These are phyloP conservation scores for Tauraco hartlaubi DNA, from an alignment of 2,797 vertebrate genomes.

Conservation along the genomic window DNA sequence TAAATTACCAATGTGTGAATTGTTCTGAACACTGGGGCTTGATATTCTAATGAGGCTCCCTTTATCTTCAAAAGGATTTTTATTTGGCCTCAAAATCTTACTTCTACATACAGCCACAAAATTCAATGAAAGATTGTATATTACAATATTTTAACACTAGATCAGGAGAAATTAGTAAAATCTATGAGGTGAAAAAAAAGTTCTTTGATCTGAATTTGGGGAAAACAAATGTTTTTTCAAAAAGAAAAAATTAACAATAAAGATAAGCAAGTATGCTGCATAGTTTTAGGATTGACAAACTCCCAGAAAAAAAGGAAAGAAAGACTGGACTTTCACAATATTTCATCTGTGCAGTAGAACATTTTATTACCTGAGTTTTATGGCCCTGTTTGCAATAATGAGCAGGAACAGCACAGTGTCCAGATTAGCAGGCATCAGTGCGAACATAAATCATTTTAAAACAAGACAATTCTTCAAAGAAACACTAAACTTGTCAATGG, in stretches of 20 bases:
- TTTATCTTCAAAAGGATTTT: background rate
- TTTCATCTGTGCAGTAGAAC: background rate
- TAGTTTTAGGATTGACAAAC: background rate
- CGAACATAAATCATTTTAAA: conserved; percentile 17
- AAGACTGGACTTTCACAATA: background rate
- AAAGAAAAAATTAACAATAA: background rate
- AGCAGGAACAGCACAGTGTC: background rate
- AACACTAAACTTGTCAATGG: background rate
- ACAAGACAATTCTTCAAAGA: conserved; percentile 11
- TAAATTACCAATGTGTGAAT: background rate
- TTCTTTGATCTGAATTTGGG: background rate
- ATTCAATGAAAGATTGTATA: background rate
- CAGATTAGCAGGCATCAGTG: background rate
- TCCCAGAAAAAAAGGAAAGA: background rate
- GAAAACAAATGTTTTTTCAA: background rate
- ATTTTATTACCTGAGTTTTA: conserved; percentile 48
- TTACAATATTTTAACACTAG: background rate
- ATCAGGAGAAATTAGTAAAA: background rate
- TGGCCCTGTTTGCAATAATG: conserved; percentile 12
- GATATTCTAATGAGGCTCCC: background rate
- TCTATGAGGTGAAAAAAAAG: background rate
- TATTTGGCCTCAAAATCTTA: background rate
- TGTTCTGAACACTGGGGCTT: background rate
- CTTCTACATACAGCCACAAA: background rate
- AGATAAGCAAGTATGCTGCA: background rate